Conservation (phyloP, 2,113 vertebrate genomes). For the Nycticryphes semicollaris region DNA sequence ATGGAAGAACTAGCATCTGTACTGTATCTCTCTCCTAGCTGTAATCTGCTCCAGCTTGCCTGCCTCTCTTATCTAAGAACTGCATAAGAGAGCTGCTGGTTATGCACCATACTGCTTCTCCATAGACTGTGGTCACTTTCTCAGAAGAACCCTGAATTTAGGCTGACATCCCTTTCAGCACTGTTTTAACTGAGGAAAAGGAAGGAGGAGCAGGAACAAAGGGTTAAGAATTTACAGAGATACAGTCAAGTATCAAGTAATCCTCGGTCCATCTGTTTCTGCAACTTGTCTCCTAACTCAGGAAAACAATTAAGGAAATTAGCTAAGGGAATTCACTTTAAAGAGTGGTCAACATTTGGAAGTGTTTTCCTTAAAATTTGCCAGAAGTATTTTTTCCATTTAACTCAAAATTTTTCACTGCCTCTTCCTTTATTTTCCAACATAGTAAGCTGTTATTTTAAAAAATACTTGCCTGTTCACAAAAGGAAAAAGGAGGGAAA, state of each 20-base stretch:
- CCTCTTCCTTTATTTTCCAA: constrained; percentile 6
- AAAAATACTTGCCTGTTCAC: not conserved
- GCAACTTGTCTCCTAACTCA: not conserved
- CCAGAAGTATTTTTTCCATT: constrained; percentile 13
- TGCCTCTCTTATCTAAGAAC: not conserved
- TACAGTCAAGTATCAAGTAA: not conserved
- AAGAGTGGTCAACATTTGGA: not conserved
- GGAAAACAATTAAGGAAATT: not conserved
- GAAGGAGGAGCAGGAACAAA: not conserved
- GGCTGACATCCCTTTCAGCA: not conserved
- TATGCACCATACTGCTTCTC: not conserved
- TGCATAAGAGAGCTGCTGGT: not conserved
- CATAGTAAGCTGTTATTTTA: not conserved
- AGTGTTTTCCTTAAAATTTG: not conserved
- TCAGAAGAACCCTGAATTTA: not conserved
- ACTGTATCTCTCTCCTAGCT: not conserved
- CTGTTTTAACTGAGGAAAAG: not conserved
- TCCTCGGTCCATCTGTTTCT: not conserved
- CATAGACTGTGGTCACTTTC: not conserved
- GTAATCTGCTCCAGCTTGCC: not conserved
- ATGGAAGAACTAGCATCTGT: not conserved
- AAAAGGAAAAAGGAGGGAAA: not conserved
- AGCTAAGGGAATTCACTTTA: constrained; percentile 5
- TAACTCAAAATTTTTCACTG: not conserved
- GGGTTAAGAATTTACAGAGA: not conserved